These are phyloP conservation scores for Aldrovandia affinis DNA, from an alignment of 2,797 vertebrate species.

Conservation along the genomic window DNA sequence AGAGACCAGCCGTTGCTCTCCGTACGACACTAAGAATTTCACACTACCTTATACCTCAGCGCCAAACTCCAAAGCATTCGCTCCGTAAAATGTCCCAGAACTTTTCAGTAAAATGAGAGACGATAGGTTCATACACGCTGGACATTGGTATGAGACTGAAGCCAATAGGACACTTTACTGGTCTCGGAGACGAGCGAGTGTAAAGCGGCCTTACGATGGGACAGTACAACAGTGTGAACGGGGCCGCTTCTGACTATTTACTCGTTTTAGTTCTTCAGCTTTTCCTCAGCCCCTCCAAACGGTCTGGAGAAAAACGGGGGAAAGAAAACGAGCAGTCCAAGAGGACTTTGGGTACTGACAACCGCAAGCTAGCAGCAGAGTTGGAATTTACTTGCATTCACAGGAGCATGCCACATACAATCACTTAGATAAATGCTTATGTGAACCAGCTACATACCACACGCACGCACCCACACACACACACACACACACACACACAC, in stretches of 20 bases:
- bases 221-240: neutral
- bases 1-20: neutral
- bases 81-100: neutral
- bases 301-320: neutral
- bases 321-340: neutral
- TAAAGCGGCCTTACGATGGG: neutral
- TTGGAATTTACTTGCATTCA: conserved; percentile 13
- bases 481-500: conserved; percentile 12
- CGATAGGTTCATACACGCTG: neutral
- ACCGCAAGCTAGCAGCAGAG: conserved; percentile 24
- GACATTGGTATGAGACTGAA: neutral
- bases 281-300: conserved; percentile 11
- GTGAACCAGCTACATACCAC: neutral
- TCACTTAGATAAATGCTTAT: neutral
- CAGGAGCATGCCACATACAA: conserved; percentile 31
- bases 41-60: neutral
- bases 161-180: neutral
- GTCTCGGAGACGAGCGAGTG: neutral
- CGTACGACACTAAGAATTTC: neutral
- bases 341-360: neutral
- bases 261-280: conserved; percentile 8
- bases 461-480: neutral
- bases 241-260: neutral
- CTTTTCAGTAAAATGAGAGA: neutral
- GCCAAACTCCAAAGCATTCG: neutral